These are phyloP conservation scores for Drosophila micromelanica DNA, from an alignment of 1,140 invertebrate species.

Conservation along the genomic window DNA sequence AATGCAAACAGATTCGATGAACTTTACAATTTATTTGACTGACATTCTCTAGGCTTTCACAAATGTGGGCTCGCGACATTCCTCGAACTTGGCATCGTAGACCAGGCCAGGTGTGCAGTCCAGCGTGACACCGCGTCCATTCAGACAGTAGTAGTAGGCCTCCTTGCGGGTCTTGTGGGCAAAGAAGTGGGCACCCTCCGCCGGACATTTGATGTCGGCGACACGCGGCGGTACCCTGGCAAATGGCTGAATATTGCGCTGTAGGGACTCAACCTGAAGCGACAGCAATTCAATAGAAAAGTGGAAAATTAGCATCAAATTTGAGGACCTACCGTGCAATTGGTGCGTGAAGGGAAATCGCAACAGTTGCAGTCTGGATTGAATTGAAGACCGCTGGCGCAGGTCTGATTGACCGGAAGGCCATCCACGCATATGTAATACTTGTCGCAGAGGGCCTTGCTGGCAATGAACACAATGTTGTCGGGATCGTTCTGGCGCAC, in stretches of 20 bases:
- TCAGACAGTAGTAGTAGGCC: constrained; percentile 71
- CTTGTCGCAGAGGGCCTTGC: constrained; percentile 67
- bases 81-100: constrained; percentile 53
- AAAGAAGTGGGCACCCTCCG: constrained; percentile 61
- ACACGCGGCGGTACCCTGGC: constrained; percentile 60
- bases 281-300: neutral
- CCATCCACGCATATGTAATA: constrained; percentile 73
- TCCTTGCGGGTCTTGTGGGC: constrained; percentile 59
- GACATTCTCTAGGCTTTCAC: constrained; percentile 32
- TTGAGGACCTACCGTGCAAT: constrained; percentile 64
- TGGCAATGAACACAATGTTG: constrained; percentile 63
- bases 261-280: constrained; percentile 59
- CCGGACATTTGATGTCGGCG: constrained; percentile 68
- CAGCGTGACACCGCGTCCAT: constrained; percentile 65
- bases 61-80: constrained; percentile 56
- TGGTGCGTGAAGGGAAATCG: constrained; percentile 62
- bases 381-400: constrained; percentile 63
- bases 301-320: no score
- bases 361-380: constrained; percentile 54
- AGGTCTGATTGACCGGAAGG: constrained; percentile 48
- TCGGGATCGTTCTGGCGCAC: constrained; percentile 56
- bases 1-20: constrained; percentile 41
- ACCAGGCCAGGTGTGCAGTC: constrained; percentile 76
- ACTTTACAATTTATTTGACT: constrained; percentile 43
- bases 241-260: constrained; percentile 69